A percentile compares a stretch with the other conserved stretches of the same genome.
Evolutionary conservation across 2,113 vertebrate genomes (phyloP).

Genomic region (Aspiorhynchus laticeps): DNA sequence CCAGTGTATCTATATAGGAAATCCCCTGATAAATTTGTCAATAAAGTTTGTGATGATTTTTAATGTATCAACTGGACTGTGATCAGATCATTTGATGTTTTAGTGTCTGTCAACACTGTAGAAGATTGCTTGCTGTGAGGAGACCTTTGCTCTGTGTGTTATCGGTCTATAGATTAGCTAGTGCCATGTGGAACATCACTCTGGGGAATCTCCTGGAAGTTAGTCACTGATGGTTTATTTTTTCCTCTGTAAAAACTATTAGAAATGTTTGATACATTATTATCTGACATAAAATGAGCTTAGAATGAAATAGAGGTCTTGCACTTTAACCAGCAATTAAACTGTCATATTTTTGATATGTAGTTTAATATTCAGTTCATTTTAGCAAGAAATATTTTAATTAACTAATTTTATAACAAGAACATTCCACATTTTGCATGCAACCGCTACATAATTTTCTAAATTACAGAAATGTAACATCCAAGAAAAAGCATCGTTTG

Average conservation of each 20-base stretch:
- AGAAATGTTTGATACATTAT: background rate
- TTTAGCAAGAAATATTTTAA: background rate
- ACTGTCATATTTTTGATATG: background rate
- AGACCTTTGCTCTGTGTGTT: constrained; percentile 14
- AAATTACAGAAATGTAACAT: background rate
- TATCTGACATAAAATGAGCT: background rate
- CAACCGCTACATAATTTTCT: background rate
- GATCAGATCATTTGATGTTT: background rate
- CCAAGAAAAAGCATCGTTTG: background rate
- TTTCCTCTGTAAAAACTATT: background rate
- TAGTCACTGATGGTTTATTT: background rate
- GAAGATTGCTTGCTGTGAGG: background rate
- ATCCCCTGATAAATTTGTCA: constrained; percentile 1
- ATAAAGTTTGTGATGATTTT: constrained; percentile 26
- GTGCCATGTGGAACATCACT: background rate
- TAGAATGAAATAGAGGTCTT: background rate
- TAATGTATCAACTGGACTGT: background rate
- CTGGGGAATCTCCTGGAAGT: background rate
- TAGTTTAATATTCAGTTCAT: background rate
- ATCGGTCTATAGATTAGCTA: background rate
- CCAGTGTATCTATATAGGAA: background rate
- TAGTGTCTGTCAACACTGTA: background rate
- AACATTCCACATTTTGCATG: background rate
- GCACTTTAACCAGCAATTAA: background rate
- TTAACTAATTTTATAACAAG: background rate